Evolutionary conservation across 1,140 invertebrate species (phyloP).

Genomic region (Cataglyphis hispanica): DNA sequence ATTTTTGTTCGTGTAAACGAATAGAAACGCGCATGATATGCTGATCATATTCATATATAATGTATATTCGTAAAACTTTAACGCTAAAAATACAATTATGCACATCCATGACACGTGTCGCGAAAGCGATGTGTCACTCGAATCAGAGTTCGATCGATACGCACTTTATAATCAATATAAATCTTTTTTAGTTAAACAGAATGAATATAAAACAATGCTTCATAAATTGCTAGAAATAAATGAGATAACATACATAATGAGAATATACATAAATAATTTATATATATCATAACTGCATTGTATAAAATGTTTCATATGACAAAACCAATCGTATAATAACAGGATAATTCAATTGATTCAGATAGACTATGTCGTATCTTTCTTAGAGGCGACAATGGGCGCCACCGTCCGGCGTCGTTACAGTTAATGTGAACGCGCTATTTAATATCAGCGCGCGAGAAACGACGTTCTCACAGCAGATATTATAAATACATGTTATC

Average conservation of each 20-base stretch:
- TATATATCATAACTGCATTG: too few relatives aligned
- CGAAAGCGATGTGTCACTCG: background rate
- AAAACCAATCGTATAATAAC: background rate
- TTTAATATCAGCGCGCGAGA: conserved; percentile 63
- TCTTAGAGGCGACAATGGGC: conserved; percentile 22
- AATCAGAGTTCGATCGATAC: background rate
- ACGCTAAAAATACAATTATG: conserved; percentile 4
- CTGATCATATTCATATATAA: background rate
- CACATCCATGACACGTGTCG: background rate
- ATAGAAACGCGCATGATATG: background rate
- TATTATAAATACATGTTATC: conserved; percentile 81
- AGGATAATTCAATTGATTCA: background rate
- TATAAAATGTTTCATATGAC: background rate
- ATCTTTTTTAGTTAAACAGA: background rate
- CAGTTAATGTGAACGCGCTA: conserved; percentile 47
- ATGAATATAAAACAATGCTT: background rate
- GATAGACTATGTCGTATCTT: background rate
- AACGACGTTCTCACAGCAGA: conserved; percentile 69
- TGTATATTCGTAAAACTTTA: background rate
- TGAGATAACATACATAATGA: background rate
- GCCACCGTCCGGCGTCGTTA: conserved; percentile 25
- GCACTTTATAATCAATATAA: background rate
- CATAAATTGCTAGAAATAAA: background rate
- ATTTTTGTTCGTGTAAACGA: background rate
- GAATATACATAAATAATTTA: background rate